Conservation (phyloP, 1,140 invertebrate genomes). For the Drosophila santomea region DNA sequence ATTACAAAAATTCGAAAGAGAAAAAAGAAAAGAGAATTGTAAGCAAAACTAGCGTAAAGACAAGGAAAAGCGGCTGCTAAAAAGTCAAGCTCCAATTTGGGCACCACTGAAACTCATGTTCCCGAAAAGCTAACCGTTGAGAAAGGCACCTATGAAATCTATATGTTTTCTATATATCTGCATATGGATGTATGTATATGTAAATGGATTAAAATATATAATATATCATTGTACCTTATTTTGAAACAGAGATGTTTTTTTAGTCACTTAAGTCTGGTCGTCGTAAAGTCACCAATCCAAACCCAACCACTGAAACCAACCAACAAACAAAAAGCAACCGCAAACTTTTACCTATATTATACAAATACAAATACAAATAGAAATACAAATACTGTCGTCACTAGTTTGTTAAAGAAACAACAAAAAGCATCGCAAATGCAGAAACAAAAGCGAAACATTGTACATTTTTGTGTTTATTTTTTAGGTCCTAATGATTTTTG, state of each 20-base stretch:
- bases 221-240: slow-evolving; percentile 82
- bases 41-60: slow-evolving; percentile 46
- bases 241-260: slow-evolving; percentile 71
- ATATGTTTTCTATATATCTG: slow-evolving; percentile 35
- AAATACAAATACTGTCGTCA: slow-evolving; percentile 49
- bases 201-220: slow-evolving; percentile 25
- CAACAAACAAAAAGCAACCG: slow-evolving; percentile 35
- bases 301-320: slow-evolving; percentile 62
- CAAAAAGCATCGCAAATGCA: slow-evolving; percentile 27
- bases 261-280: slow-evolving; percentile 81
- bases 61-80: slow-evolving; percentile 48
- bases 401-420: slow-evolving; percentile 60
- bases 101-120: slow-evolving; percentile 44
- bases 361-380: background rate
- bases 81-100: slow-evolving; percentile 37
- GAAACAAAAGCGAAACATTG: slow-evolving; percentile 52
- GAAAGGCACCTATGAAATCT: slow-evolving; percentile 20
- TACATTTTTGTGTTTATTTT: slow-evolving; percentile 54
- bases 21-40: background rate
- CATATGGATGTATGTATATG: slow-evolving; percentile 37
- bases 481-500: slow-evolving; percentile 69
- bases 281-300: slow-evolving; percentile 50
- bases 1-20: too few relatives aligned
- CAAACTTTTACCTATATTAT: slow-evolving; percentile 45
- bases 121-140: slow-evolving; percentile 11